Percentiles rank a stretch among this genome's conserved stretches.
phyloP scores from a whole-genome alignment of 2,797 vertebrate genomes.

The Lycodopsis pacificus region DNA sequence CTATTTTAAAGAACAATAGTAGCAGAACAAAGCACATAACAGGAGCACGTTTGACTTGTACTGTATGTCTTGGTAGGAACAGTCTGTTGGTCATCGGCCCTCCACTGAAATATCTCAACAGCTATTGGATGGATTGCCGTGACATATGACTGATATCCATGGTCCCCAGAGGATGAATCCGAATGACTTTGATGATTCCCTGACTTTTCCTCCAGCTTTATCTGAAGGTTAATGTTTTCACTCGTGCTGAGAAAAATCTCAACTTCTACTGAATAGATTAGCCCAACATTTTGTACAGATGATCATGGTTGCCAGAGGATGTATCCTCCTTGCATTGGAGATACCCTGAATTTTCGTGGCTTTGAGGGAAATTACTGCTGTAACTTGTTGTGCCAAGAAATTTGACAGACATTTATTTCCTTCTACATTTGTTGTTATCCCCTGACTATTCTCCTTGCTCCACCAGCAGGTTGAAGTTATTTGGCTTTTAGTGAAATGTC shows the following conservation, averaged over 20 bases:
- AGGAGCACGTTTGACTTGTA: not conserved
- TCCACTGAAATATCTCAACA: not conserved
- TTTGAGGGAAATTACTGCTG: not conserved
- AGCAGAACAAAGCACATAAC: not conserved
- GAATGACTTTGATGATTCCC: not conserved
- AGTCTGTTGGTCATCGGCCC: accelerated
- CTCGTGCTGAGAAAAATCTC: not conserved
- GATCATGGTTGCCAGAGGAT: not conserved
- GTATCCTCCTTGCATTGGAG: not conserved
- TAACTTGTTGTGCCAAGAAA: not conserved
- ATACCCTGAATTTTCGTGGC: not conserved
- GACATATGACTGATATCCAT: not conserved
- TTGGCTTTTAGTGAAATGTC: not conserved
- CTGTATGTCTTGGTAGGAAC: not conserved
- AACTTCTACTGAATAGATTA: not conserved
- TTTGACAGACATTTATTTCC: not conserved
- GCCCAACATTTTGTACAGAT: not conserved
- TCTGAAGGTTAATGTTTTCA: not conserved
- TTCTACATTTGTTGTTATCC: not conserved
- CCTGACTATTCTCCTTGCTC: not conserved
- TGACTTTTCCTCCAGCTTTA: not conserved
- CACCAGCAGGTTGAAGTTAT: not conserved
- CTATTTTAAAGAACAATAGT: not conserved
- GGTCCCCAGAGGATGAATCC: not conserved
- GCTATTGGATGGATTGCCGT: not conserved